Base-by-base conservation (phyloP, 1,140 invertebrate species). In the Drepana arcuata region DNA sequence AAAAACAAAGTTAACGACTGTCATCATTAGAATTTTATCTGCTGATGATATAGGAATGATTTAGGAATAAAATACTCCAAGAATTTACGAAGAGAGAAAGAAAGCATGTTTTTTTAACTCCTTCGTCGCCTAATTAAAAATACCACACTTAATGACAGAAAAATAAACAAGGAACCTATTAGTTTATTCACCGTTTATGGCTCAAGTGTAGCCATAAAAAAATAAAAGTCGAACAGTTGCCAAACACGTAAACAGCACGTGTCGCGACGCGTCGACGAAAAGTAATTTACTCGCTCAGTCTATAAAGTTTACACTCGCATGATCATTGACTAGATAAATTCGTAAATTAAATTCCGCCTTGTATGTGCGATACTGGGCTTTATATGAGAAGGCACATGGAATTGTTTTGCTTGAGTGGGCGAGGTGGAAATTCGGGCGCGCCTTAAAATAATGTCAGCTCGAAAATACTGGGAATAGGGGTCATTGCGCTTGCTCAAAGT, bases 251-350 rank as follows among this genome's bases (percentile, higher is more conserved):
- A 44, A 48, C 35, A 23, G 24, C 32, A 39, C 28, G n/a, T n/a
- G n/a, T n/a, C n/a, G n/a, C n/a, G 13, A 43, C 41, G 45, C 41
- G 38, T 52, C 48, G 38, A 34, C 41, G 40, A 34, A 57, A 66
- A 56, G 34, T 66, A 48, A 58, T 68, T 68, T 57, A 68, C 59
- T 62, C 48, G 40, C 45, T 23, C 36, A 56, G 41, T 59, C 61
- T 58, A 72, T 71, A 67, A 69, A 77, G 32, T 72, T 73, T 63
- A 71, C 60, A 70, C 63, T 70, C 58, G 43, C 57, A 66, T 69
- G 69, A 74, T 77, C 61, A 69, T 67, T 67, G 54, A 43, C 41
- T 63, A 74, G 70, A 74, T 72, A 72, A 77, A 74, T 74, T 66
- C 59, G 56, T 71, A 74, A 77, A 77, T 77, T 77, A 73, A 77